Percentiles rank a stretch among this genome's conserved stretches.
Conservation (phyloP, 2,888 invertebrate genomes). For the Allygus modestus region DNA sequence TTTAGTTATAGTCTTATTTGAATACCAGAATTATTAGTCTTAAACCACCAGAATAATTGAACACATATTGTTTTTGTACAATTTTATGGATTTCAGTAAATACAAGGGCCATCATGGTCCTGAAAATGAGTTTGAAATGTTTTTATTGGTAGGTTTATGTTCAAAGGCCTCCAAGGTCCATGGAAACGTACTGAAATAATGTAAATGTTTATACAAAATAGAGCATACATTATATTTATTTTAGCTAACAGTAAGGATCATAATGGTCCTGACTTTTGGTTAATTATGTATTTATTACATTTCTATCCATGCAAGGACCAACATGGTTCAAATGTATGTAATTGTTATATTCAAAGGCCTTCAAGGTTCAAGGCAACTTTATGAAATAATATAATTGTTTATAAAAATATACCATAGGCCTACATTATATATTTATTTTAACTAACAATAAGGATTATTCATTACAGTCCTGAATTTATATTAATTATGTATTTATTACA, state of each 20-base stretch:
- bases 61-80: conserved; percentile 32
- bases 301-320: neutral
- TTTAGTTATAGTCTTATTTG: neutral
- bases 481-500: neutral
- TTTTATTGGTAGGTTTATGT: neutral
- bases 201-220: too few relatives aligned
- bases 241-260: neutral
- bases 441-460: neutral
- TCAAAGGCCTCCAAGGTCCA: neutral
- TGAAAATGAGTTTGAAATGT: neutral
- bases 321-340: neutral
- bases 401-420: too few relatives aligned
- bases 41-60: neutral
- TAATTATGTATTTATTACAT: neutral
- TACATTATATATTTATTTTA: too few relatives aligned
- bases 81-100: neutral
- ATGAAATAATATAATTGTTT: too few relatives aligned
- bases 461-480: neutral
- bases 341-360: neutral
- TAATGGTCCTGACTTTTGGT: neutral
- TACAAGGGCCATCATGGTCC: neutral
- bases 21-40: neutral
- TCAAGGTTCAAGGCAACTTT: neutral
- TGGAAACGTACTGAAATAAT: neutral
- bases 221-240: too few relatives aligned